These are phyloP conservation scores for Oreortyx pictus DNA, from an alignment of 2,797 vertebrate genomes.

Conservation along the genomic window DNA sequence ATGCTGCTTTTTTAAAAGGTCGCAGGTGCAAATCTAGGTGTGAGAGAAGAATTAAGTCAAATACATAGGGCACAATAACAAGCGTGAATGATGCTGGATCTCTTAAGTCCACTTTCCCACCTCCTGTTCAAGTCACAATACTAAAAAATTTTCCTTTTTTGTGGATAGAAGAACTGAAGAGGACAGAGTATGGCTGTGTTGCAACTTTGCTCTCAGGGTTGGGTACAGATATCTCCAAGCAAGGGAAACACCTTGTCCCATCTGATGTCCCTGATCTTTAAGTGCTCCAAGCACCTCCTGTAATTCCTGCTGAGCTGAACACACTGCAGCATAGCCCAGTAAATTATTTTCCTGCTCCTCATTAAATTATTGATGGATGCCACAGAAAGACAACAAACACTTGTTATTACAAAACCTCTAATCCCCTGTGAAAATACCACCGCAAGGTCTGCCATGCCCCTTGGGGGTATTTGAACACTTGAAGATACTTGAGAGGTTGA, in stretches of 20 bases:
- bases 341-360: background rate
- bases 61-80: background rate
- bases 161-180: background rate
- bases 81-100: background rate
- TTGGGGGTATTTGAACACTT: background rate
- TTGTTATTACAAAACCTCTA: background rate
- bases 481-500: background rate
- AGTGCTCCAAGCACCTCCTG: background rate
- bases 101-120: background rate
- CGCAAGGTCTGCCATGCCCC: background rate
- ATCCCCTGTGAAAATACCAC: background rate
- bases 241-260: background rate
- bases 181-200: background rate
- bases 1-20: background rate
- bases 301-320: background rate
- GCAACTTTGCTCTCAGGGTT: background rate
- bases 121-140: background rate
- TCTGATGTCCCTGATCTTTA: background rate
- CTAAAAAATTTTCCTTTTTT: no score
- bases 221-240: fast-evolving
- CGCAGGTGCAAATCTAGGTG: background rate
- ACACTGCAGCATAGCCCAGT: background rate
- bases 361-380: background rate
- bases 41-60: background rate
- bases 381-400: background rate